Percentiles rank a stretch among this genome's conserved stretches.
Evolutionary conservation across 1,140 invertebrate genomes (phyloP).

Genomic region (Scaptomyza graminum): DNA sequence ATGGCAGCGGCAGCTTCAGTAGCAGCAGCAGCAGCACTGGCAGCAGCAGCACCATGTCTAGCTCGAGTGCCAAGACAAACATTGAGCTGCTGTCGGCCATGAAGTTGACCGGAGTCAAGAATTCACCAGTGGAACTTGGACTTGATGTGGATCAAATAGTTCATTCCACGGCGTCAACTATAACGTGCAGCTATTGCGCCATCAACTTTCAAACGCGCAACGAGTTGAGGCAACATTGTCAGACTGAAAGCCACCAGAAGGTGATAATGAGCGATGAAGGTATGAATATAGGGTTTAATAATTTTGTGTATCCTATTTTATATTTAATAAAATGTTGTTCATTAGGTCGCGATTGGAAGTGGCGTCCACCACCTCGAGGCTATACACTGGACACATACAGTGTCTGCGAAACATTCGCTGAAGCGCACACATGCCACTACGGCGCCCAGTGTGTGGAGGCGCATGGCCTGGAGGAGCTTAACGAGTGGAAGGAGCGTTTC

Average conservation of each 20-base stretch:
- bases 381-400: constrained; percentile 85
- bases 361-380: constrained; percentile 88
- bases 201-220: constrained; percentile 86
- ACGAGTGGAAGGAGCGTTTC: constrained; percentile 90
- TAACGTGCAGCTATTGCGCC: constrained; percentile 86
- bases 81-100: constrained; percentile 74
- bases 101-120: constrained; percentile 63
- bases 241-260: constrained; percentile 88
- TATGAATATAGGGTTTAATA: constrained; percentile 43
- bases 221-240: constrained; percentile 87
- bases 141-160: constrained; percentile 50
- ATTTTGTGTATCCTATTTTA: neutral
- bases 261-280: constrained; percentile 89
- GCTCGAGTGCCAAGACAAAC: constrained; percentile 63
- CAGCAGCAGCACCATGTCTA: constrained; percentile 71
- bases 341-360: constrained; percentile 87
- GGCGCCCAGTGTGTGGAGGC: constrained; percentile 90
- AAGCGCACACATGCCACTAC: constrained; percentile 86
- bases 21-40: constrained; percentile 69
- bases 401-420: constrained; percentile 86
- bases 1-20: constrained; percentile 62
- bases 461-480: constrained; percentile 89
- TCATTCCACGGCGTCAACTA: constrained; percentile 57
- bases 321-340: constrained; percentile 1
- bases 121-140: constrained; percentile 32